Base-by-base conservation (phyloP, 2,888 invertebrate genomes). In the Drosophila demipolita region DNA sequence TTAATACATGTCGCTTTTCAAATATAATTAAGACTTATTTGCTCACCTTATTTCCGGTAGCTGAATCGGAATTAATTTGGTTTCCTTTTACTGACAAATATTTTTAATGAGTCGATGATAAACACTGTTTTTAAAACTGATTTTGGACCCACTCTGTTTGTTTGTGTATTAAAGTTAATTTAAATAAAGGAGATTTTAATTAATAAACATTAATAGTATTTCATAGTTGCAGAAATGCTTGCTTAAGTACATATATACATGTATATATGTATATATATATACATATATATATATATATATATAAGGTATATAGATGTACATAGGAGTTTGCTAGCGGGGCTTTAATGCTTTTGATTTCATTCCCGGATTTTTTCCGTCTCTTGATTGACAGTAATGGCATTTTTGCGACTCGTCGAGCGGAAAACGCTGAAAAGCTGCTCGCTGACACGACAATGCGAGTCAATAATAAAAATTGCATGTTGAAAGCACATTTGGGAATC, bases 391-490 rank as follows among this genome's bases (percentile, higher is more conserved):
- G 89, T 85, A 89, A 89, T 87, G 84, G 88, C 88, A 90, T 89
- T 89, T 85, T 85, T 88, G 86, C 88, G 88, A 85, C 88, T 85
- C 88, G 86, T 77, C 86, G 83, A 74, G 80, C 90, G 86, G 90
- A 90, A 85, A 85, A 85, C 80, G 83, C 78, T 89, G 88, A 85
- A 88, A 89, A 85, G 85, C 90, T 80, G 87, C 73, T 74, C 66
- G 77, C 73, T 85, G 83, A 88, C 85, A 85, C 90, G 85, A 87
- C 83, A 83, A 70, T 84, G 78, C 68, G 82, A 85, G 83, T 85
- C 90, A 90, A 90, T 90, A 90, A 85, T 88, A 85, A 85, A 85
- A 85, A 90, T 85, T 85, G 90, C 85, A 85, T 85, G 90, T 85
- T 83, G 87, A 83, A 71, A 78, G 89, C 86, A 90, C 85, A 85